Percentiles rank a stretch among this genome's conserved stretches.
Evolutionary conservation across 2,113 vertebrate species (phyloP).

Genomic region (Madoqua kirkii): DNA sequence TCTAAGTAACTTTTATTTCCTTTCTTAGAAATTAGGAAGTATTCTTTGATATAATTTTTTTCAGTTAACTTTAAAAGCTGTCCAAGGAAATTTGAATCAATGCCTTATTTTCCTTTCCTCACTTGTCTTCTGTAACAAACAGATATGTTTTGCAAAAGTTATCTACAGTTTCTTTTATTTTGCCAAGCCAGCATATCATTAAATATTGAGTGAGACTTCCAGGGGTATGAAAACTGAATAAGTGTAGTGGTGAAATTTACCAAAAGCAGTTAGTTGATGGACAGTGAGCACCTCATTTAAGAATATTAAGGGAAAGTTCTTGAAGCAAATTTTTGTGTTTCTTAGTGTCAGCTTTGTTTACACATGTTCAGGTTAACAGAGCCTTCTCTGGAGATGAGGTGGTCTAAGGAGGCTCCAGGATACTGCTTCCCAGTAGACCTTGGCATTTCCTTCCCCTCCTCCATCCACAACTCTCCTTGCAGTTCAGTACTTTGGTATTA

Average conservation of each 20-base stretch:
- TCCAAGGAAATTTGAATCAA: slow-evolving; percentile 13
- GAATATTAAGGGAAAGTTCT: neutral
- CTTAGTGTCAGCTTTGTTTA: neutral
- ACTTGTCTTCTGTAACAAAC: slow-evolving; percentile 29
- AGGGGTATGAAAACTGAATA: neutral
- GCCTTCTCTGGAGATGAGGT: neutral
- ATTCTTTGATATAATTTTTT: slow-evolving; percentile 1
- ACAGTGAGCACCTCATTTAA: neutral
- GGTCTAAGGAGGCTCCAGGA: neutral
- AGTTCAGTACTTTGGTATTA: neutral
- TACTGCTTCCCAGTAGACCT: neutral
- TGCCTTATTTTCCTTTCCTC: slow-evolving; percentile 30
- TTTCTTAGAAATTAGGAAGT: slow-evolving; percentile 33
- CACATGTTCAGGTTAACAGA: neutral
- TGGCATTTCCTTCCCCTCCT: neutral
- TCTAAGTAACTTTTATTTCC: neutral
- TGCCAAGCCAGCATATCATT: neutral
- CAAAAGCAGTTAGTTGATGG: neutral
- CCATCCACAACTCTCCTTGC: neutral
- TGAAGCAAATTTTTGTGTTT: neutral
- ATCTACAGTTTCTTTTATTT: neutral
- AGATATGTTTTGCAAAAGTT: slow-evolving; percentile 39
- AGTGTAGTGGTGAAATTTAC: neutral
- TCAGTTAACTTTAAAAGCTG: slow-evolving; percentile 1
- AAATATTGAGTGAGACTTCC: slow-evolving; percentile 17